Evolutionary conservation across 2,113 vertebrate genomes (phyloP).

Genomic region (Malurus alboscapulatus): DNA sequence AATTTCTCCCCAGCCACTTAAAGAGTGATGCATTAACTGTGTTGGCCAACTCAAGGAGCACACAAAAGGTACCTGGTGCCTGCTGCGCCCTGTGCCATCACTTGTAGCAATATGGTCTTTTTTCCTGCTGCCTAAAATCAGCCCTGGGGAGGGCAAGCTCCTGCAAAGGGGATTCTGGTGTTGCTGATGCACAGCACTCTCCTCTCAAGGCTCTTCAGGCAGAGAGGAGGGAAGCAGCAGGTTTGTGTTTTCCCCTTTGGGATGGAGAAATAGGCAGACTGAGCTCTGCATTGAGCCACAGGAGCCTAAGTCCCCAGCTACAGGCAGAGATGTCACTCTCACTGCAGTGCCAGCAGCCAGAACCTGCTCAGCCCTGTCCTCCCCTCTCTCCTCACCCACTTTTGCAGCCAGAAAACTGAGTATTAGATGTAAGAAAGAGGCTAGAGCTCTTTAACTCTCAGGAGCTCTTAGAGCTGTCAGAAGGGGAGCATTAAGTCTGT

Average conservation of each 20-base stretch:
- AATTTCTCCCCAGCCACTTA: slow-evolving; percentile 15
- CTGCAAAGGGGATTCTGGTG: neutral
- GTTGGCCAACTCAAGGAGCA: neutral
- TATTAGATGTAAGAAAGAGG: neutral
- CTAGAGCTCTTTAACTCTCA: neutral
- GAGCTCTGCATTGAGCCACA: neutral
- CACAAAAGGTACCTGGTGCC: neutral
- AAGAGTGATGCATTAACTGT: neutral
- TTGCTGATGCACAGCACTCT: neutral
- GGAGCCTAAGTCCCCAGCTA: neutral
- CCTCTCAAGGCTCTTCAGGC: neutral
- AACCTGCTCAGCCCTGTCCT: neutral
- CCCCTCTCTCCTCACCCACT: neutral
- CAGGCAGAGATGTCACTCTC: neutral
- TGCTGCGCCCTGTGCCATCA: neutral
- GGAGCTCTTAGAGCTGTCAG: neutral
- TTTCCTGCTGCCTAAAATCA: neutral
- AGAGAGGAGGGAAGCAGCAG: neutral
- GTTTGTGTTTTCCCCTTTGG: neutral
- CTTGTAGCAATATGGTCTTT: neutral
- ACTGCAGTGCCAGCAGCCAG: neutral
- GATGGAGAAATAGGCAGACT: neutral
- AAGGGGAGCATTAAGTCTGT: neutral
- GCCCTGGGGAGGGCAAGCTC: fast-evolving
- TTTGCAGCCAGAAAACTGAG: neutral